A percentile compares a stretch with the other conserved stretches of the same genome.
Conservation (phyloP, 2,888 invertebrate species). For the Odontocerum albicorne region DNA sequence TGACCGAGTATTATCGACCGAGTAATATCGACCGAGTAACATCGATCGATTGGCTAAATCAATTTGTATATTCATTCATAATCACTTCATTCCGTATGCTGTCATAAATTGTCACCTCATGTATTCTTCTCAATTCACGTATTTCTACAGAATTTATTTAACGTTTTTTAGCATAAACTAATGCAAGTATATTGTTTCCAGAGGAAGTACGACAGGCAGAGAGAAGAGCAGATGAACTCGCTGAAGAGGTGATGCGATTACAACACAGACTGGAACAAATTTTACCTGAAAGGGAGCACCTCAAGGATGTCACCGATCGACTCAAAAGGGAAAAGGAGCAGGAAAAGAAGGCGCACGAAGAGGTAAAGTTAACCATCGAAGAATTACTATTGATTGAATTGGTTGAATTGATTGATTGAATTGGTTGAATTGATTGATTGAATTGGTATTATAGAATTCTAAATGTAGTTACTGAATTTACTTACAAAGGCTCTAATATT, state of each 20-base stretch:
- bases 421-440: too few relatives aligned
- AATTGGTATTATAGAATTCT: too few relatives aligned
- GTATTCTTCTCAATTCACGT: too few relatives aligned
- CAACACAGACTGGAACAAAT: conserved; percentile 49
- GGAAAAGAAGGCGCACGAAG: conserved; percentile 27
- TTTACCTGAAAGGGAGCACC: conserved; percentile 45
- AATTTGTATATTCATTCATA: too few relatives aligned
- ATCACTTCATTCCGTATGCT: too few relatives aligned
- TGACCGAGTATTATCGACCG: neutral
- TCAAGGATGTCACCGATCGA: conserved; percentile 48
- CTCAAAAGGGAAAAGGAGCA: conserved; percentile 27
- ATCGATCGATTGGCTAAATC: neutral
- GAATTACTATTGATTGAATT: too few relatives aligned
- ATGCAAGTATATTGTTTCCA: conserved; percentile 6
- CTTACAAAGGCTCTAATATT: too few relatives aligned
- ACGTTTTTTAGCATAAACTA: neutral
- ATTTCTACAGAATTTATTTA: too few relatives aligned
- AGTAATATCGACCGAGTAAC: too few relatives aligned
- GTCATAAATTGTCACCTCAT: too few relatives aligned
- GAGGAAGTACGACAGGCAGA: conserved; percentile 43
- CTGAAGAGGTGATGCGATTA: conserved; percentile 50
- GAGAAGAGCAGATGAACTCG: conserved; percentile 48
- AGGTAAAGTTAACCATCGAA: conserved; percentile 11
- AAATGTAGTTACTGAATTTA: too few relatives aligned
- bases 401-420: too few relatives aligned